phyloP scores from a whole-genome alignment of 2,113 vertebrate species.

The Ailuropoda melanoleuca region DNA sequence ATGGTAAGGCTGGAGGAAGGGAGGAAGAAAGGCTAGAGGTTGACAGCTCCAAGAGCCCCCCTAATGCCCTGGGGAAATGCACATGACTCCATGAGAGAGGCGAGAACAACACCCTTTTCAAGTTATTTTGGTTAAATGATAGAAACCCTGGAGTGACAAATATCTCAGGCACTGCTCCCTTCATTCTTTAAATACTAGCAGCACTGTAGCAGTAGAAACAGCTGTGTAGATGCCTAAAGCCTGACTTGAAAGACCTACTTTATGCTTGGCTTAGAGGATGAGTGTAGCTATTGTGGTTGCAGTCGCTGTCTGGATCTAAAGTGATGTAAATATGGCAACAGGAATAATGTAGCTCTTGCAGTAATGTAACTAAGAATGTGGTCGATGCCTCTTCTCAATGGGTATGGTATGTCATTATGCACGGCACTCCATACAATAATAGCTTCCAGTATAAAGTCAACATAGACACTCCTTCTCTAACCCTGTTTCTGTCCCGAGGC shows the following conservation, averaged over 20 bases:
- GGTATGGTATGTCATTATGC: constrained; percentile 4
- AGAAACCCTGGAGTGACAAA: constrained; percentile 64
- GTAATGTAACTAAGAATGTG: constrained; percentile 77
- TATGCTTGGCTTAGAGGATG: constrained; percentile 74
- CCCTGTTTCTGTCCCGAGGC: not conserved
- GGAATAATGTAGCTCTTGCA: constrained; percentile 74
- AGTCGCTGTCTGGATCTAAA: constrained; percentile 61
- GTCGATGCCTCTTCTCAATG: constrained; percentile 65
- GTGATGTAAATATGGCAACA: constrained; percentile 72
- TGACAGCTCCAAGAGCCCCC: not conserved
- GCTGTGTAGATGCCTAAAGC: constrained; percentile 65
- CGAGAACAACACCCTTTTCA: constrained; percentile 54
- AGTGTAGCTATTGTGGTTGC: constrained; percentile 71
- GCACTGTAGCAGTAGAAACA: constrained; percentile 60
- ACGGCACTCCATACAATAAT: not conserved
- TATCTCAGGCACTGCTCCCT: constrained; percentile 23
- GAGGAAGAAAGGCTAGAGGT: not conserved
- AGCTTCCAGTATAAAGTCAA: constrained; percentile 56
- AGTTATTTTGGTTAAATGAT: constrained; percentile 62
- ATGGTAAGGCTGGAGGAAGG: not conserved
- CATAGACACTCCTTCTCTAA: constrained; percentile 25
- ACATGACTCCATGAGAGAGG: not conserved
- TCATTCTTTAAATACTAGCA: constrained; percentile 69
- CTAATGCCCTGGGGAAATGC: not conserved
- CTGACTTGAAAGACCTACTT: constrained; percentile 77